These are phyloP conservation scores for Otus scops DNA, from an alignment of 2,797 vertebrate genomes.

Conservation along the genomic window DNA sequence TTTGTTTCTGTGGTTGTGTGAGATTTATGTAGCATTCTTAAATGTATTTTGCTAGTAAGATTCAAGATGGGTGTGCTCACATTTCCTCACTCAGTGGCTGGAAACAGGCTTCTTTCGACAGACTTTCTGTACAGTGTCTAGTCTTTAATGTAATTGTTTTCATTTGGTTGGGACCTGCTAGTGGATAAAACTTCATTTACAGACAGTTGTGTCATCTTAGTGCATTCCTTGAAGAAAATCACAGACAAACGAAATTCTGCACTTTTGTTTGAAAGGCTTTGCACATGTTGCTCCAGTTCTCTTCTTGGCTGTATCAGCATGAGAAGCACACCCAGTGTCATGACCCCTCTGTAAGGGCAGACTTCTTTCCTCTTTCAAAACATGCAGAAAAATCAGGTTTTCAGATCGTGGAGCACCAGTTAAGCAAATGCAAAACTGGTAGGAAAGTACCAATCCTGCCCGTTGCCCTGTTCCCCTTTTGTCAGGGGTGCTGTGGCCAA, in stretches of 20 bases:
- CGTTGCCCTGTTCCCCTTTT: background rate
- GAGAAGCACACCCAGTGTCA: background rate
- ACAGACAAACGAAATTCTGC: background rate
- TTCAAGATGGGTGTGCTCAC: background rate
- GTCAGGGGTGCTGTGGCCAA: background rate
- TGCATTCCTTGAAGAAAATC: background rate
- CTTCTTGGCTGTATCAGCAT: background rate
- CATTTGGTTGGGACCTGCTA: background rate
- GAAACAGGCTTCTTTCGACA: background rate
- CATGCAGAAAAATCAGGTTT: background rate
- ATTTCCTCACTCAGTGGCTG: background rate
- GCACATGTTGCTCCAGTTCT: accelerated
- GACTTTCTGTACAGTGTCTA: background rate
- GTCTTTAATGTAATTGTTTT: background rate
- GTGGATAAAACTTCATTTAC: background rate
- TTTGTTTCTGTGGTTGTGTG: background rate
- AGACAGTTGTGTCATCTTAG: background rate
- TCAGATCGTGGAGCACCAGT: background rate
- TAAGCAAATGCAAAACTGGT: background rate
- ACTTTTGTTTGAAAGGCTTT: background rate
- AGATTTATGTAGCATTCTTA: background rate
- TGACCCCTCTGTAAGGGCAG: accelerated
- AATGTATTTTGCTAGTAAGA: background rate
- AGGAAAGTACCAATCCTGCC: background rate
- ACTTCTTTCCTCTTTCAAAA: background rate